Percentiles rank a stretch among this genome's conserved stretches.
These are phyloP conservation scores for Hydrotaea cyrtoneurina DNA, from an alignment of 2,888 invertebrate genomes.

Conservation along the genomic window DNA sequence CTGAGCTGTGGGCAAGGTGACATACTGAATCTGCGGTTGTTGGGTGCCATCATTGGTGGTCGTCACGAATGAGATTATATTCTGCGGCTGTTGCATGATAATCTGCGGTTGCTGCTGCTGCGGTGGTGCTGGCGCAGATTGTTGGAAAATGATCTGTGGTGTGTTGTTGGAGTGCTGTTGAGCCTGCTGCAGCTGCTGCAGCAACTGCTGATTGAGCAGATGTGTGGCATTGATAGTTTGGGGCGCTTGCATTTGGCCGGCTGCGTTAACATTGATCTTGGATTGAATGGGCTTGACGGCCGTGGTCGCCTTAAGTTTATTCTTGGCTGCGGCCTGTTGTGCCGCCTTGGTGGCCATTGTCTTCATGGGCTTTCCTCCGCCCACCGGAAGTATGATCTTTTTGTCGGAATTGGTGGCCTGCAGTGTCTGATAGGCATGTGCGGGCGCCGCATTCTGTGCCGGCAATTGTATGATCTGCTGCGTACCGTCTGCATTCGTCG, in stretches of 20 bases:
- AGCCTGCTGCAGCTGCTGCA: constrained; percentile 67
- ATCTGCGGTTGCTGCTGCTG: constrained; percentile 71
- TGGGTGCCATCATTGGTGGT: constrained; percentile 77
- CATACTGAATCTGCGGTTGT: constrained; percentile 89
- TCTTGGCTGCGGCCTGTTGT: constrained; percentile 74
- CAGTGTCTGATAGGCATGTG: constrained; percentile 72
- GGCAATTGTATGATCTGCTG: constrained; percentile 77
- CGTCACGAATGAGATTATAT: constrained; percentile 81
- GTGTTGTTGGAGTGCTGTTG: constrained; percentile 43
- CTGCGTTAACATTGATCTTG: constrained; percentile 70
- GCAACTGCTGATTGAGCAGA: constrained; percentile 67
- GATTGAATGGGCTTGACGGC: constrained; percentile 77
- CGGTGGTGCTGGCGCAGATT: constrained; percentile 46
- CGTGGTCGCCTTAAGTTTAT: constrained; percentile 73
- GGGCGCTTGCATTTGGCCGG: constrained; percentile 44
- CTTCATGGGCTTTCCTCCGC: constrained; percentile 73
- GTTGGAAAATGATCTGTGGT: constrained; percentile 66
- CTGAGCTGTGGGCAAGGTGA: constrained; percentile 84
- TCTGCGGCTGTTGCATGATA: constrained; percentile 81
- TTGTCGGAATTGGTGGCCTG: constrained; percentile 76
- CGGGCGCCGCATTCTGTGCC: constrained; percentile 58
- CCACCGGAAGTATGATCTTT: constrained; percentile 74
- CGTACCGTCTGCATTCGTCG: constrained; percentile 75
- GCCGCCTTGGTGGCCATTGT: constrained; percentile 75
- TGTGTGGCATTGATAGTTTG: constrained; percentile 64